phyloP scores from a whole-genome alignment of 1,140 invertebrate species.

The Drepana arcuata region DNA sequence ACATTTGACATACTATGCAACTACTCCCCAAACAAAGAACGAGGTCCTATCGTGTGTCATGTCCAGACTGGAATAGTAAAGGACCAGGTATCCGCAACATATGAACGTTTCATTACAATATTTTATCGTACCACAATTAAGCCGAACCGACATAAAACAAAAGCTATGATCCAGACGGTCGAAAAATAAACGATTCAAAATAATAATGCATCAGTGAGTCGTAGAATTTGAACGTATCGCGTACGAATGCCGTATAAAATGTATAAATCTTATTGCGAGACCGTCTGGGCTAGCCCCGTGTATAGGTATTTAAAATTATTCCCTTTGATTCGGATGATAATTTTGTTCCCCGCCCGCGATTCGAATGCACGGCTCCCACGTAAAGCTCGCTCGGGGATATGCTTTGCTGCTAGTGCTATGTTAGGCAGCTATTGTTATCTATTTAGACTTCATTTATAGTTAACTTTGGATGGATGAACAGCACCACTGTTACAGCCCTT shows the following conservation, averaged over 20 bases:
- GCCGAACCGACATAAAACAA: conserved; percentile 29
- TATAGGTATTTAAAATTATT: conserved; percentile 67
- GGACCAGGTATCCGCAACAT: too few species aligned
- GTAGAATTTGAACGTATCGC: conserved; percentile 48
- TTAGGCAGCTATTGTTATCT: too few species aligned
- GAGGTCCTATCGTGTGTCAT: too few species aligned
- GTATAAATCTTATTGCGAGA: conserved; percentile 59
- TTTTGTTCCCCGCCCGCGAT: conserved; percentile 46
- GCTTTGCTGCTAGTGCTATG: too few species aligned
- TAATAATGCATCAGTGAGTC: conserved; percentile 51
- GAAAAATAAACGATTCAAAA: conserved; percentile 43
- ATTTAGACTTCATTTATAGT: too few species aligned
- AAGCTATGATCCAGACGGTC: conserved; percentile 40
- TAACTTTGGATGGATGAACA: too few species aligned
- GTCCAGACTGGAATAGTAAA: too few species aligned
- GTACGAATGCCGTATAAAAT: conserved; percentile 23
- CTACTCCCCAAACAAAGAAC: too few species aligned
- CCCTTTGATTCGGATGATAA: conserved; percentile 68
- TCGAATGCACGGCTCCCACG: too few species aligned
- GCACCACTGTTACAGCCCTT: too few species aligned
- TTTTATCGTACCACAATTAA: background rate
- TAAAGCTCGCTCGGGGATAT: too few species aligned
- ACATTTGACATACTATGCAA: too few species aligned
- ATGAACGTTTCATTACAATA: conserved; percentile 1
- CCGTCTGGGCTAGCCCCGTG: conserved; percentile 50